Evolutionary conservation across 2,888 invertebrate genomes (phyloP), one percentile per base, ranked within the genome.

Genomic region (Rhimphoctona megacephalus): DNA sequence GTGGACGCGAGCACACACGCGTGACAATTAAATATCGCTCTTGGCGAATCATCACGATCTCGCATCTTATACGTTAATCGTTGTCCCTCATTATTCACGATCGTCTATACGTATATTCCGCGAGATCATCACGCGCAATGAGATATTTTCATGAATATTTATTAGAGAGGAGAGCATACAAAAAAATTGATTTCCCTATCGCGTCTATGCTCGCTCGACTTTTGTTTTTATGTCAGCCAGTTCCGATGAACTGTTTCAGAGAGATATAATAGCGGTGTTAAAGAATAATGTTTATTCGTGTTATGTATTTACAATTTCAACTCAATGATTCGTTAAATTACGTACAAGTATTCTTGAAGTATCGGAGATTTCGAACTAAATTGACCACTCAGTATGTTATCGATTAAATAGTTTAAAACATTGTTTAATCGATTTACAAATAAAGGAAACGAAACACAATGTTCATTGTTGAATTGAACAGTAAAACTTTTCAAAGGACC

Each of bases 11-110:
- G 25, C 43, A 67, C 57, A 52, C 69, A 54, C 78, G 81, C 80
- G 70, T 84, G 83, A 81, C 85, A 80, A 86, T 83, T 80, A 84
- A 54, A 70, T 69, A 64, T 77, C 67, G 77, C 67, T 81, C 73
- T 52, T 64, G 78, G 73, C 81, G 78, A 69, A 78, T 83, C 81
- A 81, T 81, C 83, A 64, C 69, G 76, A 36, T 77, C 77, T 39
- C 43, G 77, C 72, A 79, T 85, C 82, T 79, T 61, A 74, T 82
- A 69, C 22, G 64, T 72, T 82, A 82, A 82, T 82, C 72, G 52
- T 64, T 69, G 70, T 69, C 64, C 64, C 54, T 82, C 74, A 77
- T 49, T 66, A 84, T 85, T 74, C 70, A 57, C 76, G 66, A 81
- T 72, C 81, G 66, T 30, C 46, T 64, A 25, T 66, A 52, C 77